Evolutionary conservation across 2,797 vertebrate genomes (phyloP), one percentile per base, ranked within the genome.

Genomic region (Danio jaintianensis): DNA sequence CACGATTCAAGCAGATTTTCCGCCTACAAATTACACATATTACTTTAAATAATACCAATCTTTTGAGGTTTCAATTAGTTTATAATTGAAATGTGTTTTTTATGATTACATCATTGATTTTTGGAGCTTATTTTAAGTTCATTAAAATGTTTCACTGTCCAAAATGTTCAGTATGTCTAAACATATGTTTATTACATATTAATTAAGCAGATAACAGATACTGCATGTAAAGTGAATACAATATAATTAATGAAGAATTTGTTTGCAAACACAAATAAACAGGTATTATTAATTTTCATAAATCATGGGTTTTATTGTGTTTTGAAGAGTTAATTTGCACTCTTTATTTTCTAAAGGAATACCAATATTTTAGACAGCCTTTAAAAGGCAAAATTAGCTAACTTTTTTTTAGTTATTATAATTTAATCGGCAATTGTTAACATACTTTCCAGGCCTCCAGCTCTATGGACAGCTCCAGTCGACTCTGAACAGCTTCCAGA

Each of bases 391-490:
- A 36, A 59, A 36, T 6, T 15, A 36, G 29, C 15, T 1, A 52
- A 40, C 16, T 40, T 56, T 55, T 5, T 40, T 38, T 47, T 4
- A 11, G 5, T 22, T 29, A 11, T 20, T 29, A 29, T 29, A 22
- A 9, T 40, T 8, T 42, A 9, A 50, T 55, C 6, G 38, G 7
- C 4, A 73, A 68, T n/a, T 59, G 55, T 36, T 18, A 84, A 77
- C 78, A 15, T 64, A 96, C 95, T 94, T 96, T 95, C 94, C 95
- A 96, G 82, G 93, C 92, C 63, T 96, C 95, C 2, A 95, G 87
- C 88, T 96, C 95, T 88, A 96, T 88, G 0, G 91, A 90, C 83
- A 96, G 89, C 86, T 95, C 94, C 88, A 96, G 89, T 18, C 95
- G 93, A 78, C 94, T 95, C 90, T 95, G 93, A 3, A 94, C 91